phyloP scores from a whole-genome alignment of 2,888 invertebrate genomes.

The Melinopterus prodromus region DNA sequence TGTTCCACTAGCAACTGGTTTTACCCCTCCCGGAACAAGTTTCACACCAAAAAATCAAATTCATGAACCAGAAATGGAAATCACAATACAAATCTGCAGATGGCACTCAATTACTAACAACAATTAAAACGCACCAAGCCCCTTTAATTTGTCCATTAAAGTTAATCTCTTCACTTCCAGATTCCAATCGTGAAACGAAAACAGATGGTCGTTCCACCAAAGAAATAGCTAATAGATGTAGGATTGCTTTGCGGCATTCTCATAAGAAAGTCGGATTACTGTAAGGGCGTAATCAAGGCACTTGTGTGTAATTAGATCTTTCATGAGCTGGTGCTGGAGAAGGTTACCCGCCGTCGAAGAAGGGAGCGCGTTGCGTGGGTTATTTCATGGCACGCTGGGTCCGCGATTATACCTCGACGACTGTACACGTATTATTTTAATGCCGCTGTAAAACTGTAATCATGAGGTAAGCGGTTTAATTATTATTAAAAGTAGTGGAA shows the following conservation, averaged over 20 bases:
- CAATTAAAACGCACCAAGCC: background rate
- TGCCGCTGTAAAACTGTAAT: conserved; percentile 32
- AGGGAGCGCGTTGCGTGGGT: background rate
- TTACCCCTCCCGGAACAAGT: no score
- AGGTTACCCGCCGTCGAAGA: background rate
- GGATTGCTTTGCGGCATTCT: background rate
- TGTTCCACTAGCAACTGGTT: no score
- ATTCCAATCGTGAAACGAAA: background rate
- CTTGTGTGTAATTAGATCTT: background rate
- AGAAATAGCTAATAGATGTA: background rate
- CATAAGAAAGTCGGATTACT: background rate
- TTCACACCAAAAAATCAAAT: no score
- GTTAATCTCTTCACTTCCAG: background rate
- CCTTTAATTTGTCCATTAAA: background rate
- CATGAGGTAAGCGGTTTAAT: conserved; percentile 32
- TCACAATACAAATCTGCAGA: no score
- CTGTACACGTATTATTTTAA: conserved; percentile 33
- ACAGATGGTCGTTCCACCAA: background rate
- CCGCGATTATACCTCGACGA: background rate
- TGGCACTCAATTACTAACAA: no score
- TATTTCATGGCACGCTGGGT: background rate
- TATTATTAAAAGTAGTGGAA: conserved; percentile 24
- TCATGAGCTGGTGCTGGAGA: background rate
- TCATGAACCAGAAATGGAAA: no score
- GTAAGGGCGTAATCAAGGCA: background rate